Conservation (phyloP, 2,113 vertebrate species). For the Xenotilapia caudafasciata region DNA sequence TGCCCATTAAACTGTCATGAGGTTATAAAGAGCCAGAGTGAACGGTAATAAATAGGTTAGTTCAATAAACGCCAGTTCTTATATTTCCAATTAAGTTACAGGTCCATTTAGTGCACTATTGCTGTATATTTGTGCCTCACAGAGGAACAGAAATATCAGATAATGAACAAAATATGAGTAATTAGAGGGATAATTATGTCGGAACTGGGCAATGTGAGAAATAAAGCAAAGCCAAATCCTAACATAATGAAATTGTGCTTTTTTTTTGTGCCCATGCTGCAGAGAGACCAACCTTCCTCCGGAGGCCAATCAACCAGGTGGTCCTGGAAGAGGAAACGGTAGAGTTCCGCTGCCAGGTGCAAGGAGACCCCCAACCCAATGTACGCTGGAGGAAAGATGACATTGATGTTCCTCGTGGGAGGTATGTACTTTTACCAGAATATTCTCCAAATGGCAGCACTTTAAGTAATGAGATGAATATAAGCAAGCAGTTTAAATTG, state of each 20-base stretch:
- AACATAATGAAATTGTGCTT: not conserved
- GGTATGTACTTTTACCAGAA: constrained; percentile 63
- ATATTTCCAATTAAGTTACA: not conserved
- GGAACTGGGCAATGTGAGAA: not conserved
- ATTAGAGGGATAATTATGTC: not conserved
- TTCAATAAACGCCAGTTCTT: not conserved
- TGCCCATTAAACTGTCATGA: not conserved
- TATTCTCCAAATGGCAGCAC: not conserved
- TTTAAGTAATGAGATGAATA: not conserved
- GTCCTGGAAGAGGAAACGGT: constrained; percentile 91
- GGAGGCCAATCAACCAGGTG: constrained; percentile 96
- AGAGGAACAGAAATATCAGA: not conserved
- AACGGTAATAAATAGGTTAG: not conserved
- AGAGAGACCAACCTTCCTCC: constrained; percentile 94
- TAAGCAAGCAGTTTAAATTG: not conserved
- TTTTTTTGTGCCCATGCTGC: constrained; percentile 2
- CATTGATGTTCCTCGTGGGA: constrained; percentile 86
- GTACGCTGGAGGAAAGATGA: constrained; percentile 97
- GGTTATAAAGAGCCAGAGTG: not conserved
- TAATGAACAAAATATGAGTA: not conserved
- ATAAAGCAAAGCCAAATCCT: not conserved
- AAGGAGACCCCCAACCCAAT: constrained; percentile 92
- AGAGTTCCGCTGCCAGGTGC: constrained; percentile 95
- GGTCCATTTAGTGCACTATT: not conserved
- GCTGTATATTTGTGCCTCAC: not conserved